Evolutionary conservation across 2,113 vertebrate species (phyloP), one percentile per base, ranked within the genome.

Genomic region (Forbesichthys papilliferus): DNA sequence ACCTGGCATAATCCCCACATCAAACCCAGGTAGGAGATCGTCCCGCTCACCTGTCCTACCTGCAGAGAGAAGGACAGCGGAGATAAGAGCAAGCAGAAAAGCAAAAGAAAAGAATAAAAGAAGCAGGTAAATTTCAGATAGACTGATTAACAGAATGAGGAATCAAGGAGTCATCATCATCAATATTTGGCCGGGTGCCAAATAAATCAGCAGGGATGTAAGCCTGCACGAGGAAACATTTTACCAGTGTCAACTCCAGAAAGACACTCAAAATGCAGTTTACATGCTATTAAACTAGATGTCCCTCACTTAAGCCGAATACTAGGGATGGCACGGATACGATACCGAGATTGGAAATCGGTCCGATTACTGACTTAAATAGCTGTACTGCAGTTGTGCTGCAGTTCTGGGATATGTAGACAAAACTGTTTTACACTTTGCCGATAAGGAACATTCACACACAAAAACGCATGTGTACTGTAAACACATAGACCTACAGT

Each of bases 1-100:
- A 99, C 97, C 97, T 99, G 96, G 95, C 96, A 99, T 98, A 90
- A 98, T 93, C 92, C 97, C 95, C 95, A 97, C 92, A 94, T 98
- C 96, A 96, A 99, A 98, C 93, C 94, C 96, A 95, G 97, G 97
- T 92, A 99, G 95, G 92, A 99, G 92, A 92, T 97, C 96, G 92
- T 95, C 94, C 94, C 92, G 91, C 93, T 94, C 91, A 95, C 95
- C 95, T 97, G 94, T 98, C 94, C 95, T 96, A 94, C 97, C 97
- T 99, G 92, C 93, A 95, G 87, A 95, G 92, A 95, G 91, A 96
- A 79, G 84, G 86, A 91, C 85, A 90, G 84, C 81, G 91, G 81
- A 92, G 87, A 85, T 90, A 86, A 94, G 72, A 79, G 72, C 71
- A 71, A 85, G 86, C 62, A 71, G 80, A 46, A 61, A 84, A 85